A percentile compares a stretch with the other conserved stretches of the same genome.
Conservation (phyloP, 2,113 vertebrate species). For the Vimba vimba region DNA sequence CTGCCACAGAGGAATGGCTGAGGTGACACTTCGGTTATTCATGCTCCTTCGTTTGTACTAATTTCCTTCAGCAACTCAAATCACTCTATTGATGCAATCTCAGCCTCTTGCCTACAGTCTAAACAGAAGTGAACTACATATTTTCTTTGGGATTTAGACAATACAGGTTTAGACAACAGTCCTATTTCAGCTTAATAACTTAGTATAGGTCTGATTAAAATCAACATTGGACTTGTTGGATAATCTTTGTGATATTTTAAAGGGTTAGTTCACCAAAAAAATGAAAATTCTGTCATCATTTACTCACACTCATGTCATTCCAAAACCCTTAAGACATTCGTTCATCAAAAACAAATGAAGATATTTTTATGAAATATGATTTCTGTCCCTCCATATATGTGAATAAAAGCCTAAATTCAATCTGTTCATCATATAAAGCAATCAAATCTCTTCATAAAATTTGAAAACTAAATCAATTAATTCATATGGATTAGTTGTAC, state of each 20-base stretch:
- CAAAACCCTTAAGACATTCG: too few relatives aligned
- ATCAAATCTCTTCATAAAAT: too few relatives aligned
- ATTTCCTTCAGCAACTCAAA: constrained; percentile 25
- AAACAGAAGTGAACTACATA: constrained; percentile 2
- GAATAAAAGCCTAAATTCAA: too few relatives aligned
- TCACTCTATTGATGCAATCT: constrained; percentile 10
- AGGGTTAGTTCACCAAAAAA: too few relatives aligned
- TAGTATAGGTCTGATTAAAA: neutral
- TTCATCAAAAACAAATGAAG: too few relatives aligned
- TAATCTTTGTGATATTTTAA: neutral
- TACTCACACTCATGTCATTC: too few relatives aligned
- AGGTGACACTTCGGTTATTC: constrained; percentile 49
- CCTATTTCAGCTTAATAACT: neutral
- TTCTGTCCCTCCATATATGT: too few relatives aligned
- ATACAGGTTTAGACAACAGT: neutral
- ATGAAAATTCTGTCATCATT: too few relatives aligned
- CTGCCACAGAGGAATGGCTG: constrained; percentile 34
- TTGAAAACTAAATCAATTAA: too few relatives aligned
- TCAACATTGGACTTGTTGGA: neutral
- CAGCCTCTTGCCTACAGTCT: neutral
- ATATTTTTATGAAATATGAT: too few relatives aligned
- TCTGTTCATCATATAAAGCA: too few relatives aligned
- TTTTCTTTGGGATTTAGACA: neutral
- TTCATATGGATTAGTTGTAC: too few relatives aligned
- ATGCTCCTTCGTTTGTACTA: constrained; percentile 18